phyloP scores from a whole-genome alignment of 2,888 invertebrate genomes.

The Laspeyria flexula region DNA sequence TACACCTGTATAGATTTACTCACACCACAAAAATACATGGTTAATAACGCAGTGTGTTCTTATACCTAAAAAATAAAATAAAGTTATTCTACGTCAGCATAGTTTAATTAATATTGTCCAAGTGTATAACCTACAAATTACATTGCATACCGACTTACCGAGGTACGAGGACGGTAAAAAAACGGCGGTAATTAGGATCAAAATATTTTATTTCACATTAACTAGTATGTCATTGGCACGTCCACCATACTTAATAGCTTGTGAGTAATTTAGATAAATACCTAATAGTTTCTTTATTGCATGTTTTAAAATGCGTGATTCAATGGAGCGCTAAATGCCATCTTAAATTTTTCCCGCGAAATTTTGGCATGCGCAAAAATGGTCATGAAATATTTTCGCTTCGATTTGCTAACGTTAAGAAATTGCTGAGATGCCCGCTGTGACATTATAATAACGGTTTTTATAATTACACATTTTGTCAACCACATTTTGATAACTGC shows the following conservation, averaged over 20 bases:
- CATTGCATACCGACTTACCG: too few species aligned
- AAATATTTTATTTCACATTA: neutral
- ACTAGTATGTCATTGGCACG: neutral
- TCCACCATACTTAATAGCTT: constrained; percentile 2
- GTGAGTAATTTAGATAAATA: constrained; percentile 7
- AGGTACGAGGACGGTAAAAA: neutral
- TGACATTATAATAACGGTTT: neutral
- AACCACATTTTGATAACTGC: neutral
- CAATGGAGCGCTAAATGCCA: constrained; percentile 31
- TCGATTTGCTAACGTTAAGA: neutral
- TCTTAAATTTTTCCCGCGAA: constrained; percentile 27
- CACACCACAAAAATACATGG: too few species aligned
- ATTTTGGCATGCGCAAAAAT: constrained; percentile 23
- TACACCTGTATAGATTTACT: too few species aligned
- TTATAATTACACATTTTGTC: neutral
- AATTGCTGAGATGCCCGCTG: neutral
- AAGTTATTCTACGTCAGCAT: too few species aligned
- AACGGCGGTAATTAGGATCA: neutral
- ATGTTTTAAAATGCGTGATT: constrained; percentile 33
- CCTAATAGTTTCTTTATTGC: constrained; percentile 24
- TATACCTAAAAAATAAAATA: too few species aligned
- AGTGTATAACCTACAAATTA: too few species aligned
- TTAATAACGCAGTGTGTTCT: too few species aligned
- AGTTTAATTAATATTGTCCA: too few species aligned
- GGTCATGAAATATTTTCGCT: neutral